A percentile compares a stretch with the other conserved stretches of the same genome.
Conservation (phyloP, 2,113 vertebrate genomes). For the Myotis brandtii region DNA sequence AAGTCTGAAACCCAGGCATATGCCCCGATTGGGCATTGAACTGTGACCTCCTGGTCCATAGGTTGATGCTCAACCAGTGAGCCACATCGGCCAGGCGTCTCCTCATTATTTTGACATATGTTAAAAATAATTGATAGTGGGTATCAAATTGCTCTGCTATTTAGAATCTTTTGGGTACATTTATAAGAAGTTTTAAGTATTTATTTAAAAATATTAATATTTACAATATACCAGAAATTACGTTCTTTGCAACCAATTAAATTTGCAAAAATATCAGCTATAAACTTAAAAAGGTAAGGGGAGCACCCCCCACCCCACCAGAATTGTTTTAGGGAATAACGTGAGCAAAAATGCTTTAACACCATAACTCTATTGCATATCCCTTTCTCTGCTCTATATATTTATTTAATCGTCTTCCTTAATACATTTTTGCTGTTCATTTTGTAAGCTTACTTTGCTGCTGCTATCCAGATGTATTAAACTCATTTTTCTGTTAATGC, state of each 20-base stretch:
- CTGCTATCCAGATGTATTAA: not conserved
- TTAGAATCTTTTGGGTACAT: not conserved
- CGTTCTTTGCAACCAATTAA: not conserved
- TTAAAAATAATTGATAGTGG: not conserved
- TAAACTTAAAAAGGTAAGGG: not conserved
- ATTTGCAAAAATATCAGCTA: not conserved
- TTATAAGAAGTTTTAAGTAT: not conserved
- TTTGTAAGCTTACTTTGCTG: not conserved
- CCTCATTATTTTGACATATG: not conserved
- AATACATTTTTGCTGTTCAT: not conserved
- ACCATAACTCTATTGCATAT: not conserved
- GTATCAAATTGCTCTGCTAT: not conserved
- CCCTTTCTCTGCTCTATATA: not conserved
- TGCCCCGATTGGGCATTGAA: too few species aligned
- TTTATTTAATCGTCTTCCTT: not conserved
- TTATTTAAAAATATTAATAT: constrained; percentile 49
- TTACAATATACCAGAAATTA: not conserved
- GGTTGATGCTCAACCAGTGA: too few species aligned
- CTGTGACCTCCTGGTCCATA: too few species aligned
- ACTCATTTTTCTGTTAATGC: not conserved
- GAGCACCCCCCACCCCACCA: not conserved
- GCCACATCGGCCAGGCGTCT: too few species aligned
- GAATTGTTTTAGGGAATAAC: not conserved
- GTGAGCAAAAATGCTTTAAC: constrained; percentile 27
- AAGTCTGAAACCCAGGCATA: too few species aligned